phyloP scores from a whole-genome alignment of 2,888 invertebrate species.

The Torymus auratus region DNA sequence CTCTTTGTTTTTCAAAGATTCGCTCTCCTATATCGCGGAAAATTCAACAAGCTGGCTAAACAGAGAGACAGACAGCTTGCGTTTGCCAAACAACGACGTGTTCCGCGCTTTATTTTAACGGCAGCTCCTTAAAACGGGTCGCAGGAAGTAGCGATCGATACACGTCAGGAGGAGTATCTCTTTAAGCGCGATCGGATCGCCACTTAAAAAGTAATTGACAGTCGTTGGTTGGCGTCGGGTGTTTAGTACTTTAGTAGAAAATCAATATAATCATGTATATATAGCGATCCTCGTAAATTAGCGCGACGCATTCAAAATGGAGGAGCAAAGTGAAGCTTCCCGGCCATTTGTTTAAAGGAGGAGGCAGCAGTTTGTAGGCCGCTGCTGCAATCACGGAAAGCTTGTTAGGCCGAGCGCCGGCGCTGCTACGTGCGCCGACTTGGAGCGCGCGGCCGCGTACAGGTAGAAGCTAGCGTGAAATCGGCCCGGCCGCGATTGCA shows the following conservation, averaged over 20 bases:
- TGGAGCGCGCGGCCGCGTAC: neutral
- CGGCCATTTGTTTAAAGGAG: slow-evolving; percentile 26
- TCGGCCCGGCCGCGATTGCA: neutral
- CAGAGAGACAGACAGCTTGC: no score
- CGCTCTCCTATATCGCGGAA: neutral
- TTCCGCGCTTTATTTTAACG: neutral
- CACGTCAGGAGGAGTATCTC: neutral
- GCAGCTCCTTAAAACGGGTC: neutral
- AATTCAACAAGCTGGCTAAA: no score
- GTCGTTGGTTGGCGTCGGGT: slow-evolving; percentile 9
- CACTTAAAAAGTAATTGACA: slow-evolving; percentile 43
- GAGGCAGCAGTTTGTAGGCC: slow-evolving; percentile 21
- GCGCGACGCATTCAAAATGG: slow-evolving; percentile 32
- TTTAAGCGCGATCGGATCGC: slow-evolving; percentile 12
- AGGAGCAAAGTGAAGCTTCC: neutral
- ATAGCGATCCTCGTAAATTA: slow-evolving; percentile 27
- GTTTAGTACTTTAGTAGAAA: slow-evolving; percentile 38
- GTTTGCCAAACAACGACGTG: no score
- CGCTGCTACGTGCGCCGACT: no score
- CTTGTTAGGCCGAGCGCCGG: slow-evolving; percentile 29
- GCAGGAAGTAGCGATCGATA: slow-evolving; percentile 8
- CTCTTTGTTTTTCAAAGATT: slow-evolving; percentile 19
- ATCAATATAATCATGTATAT: slow-evolving; percentile 30
- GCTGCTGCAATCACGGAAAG: slow-evolving; percentile 44
- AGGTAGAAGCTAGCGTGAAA: slow-evolving; percentile 11